phyloP scores from a whole-genome alignment of 2,113 vertebrate species.

The Anolis carolinensis region DNA sequence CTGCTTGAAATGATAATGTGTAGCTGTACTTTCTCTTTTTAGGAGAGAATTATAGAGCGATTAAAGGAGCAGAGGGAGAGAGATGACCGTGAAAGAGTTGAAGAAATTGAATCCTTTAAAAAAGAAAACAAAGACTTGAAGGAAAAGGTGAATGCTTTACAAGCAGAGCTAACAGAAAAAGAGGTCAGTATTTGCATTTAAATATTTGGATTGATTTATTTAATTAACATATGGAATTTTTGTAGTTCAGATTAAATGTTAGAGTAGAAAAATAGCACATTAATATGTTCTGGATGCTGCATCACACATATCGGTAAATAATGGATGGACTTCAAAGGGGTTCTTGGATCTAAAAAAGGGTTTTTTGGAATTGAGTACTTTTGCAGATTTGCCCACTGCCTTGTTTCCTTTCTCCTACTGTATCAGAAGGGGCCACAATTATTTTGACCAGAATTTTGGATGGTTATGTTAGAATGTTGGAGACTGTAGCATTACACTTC shows the following conservation, averaged over 20 bases:
- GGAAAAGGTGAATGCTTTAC: slow-evolving; percentile 87
- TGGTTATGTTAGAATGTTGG: background rate
- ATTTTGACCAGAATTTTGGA: background rate
- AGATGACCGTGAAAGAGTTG: slow-evolving; percentile 89
- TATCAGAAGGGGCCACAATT: background rate
- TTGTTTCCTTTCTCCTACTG: background rate
- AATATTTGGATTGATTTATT: background rate
- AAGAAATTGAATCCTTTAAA: slow-evolving; percentile 90
- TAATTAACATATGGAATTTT: background rate
- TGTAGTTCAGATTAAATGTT: background rate
- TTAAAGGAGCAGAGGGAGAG: slow-evolving; percentile 91
- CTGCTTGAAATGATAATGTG: background rate
- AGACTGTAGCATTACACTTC: too few species aligned
- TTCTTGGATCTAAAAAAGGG: background rate
- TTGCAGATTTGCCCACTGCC: background rate
- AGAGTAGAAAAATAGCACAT: background rate
- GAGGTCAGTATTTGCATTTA: slow-evolving; percentile 84
- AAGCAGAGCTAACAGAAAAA: slow-evolving; percentile 95
- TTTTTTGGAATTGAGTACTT: background rate
- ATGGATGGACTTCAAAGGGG: background rate
- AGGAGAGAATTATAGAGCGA: slow-evolving; percentile 97
- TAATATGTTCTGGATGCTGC: background rate
- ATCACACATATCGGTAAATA: background rate
- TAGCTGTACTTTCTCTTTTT: slow-evolving; percentile 38
- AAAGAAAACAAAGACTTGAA: slow-evolving; percentile 95